Base-by-base conservation (phyloP, 1,140 invertebrate species). In the Diploscapter pachys region DNA sequence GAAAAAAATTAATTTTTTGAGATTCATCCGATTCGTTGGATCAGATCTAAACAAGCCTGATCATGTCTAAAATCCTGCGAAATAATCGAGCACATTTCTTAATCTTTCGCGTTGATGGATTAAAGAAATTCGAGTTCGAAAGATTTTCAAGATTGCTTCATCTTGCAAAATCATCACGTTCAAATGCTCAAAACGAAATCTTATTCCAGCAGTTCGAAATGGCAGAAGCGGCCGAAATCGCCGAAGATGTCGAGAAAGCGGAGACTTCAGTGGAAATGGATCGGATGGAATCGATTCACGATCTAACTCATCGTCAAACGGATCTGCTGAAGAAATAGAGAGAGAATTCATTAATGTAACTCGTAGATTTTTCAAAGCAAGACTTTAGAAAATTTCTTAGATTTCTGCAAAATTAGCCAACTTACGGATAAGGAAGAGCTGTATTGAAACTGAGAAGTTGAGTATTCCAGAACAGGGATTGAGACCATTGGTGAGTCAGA, bases 191-290 rank as follows among this genome's bases (percentile, higher is more conserved):
- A 31, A 0, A 31, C 31, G 31, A 31, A 31, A 31, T 31, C 31
- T 31, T 31, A 31, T 53, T 68, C 57, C 48, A 68, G 66, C 66
- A 50, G 66, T 68, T 68, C 66, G 66, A n/a, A 55, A 68, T 53
- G 66, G 66, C 48, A 52, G 66, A 68, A 53, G 66, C 52, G 5
- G 53, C 53, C 66, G 66, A 6, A 68, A 68, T n/a, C 52, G 66
- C 6, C 57, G 56, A 68, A 55, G 66, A 68, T n/a, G 11, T 53
- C 6, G 66, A 68, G 11, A 9, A 52, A 13, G 13, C 51, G 8
- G 66, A 68, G 50, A 51, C 0, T 68, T 52, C 53, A 54, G 52
- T 6, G 11, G 56, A 68, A 53, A 52, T 55, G 50, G 66, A 68
- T 11, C 57, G 52, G 51, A 8, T 54, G 52, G 53, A 52, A n/a